Base-by-base conservation (phyloP, 1,140 invertebrate species). In the Mactra quadrangularis region DNA sequence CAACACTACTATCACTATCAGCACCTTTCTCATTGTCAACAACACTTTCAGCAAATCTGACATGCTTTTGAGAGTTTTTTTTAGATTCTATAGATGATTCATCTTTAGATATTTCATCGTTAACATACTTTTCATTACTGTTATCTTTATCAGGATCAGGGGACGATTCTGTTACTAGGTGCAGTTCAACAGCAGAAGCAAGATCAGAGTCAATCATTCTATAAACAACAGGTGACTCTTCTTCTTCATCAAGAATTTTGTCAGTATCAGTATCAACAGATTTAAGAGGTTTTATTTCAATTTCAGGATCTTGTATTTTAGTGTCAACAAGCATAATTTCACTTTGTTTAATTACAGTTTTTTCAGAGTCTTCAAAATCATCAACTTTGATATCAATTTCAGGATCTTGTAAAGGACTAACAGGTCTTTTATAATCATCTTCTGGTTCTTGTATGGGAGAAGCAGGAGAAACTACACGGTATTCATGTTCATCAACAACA, bases 371-470 rank as follows among this genome's bases (percentile, higher is more conserved):
- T 71, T 71, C 68, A 31, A 31, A 11, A 29, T 25, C 15, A 4
- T 71, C 47, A 31, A 53, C n/a, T 55, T 75, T 62, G 45, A 75
- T 29, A 19, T 77, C 75, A 35, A 66, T 11, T 77, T 77, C 75
- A 66, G 75, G 75, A 53, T 77, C 75, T 35, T 41, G 31, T 29
- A 77, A 19, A 35, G 75, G 75, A 38, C 75, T 77, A 0, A 77
- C 75, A 45, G 35, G 35, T 33, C 75, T 47, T 53, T 66, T 64
- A 15, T n/a, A 52, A 53, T 77, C 75, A 31, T 52, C 31, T 53
- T 62, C 60, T 64, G 75, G 75, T 4, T 53, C 75, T 50, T 38
- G 35, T n/a, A 77, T 77, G 15, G 75, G 75, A n/a, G 75, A 77
- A 19, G 31, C 17, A 50, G 75, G 75, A 31, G 75, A 77, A 50